Base-by-base conservation (phyloP, 64 coral and sea anemone species). In the Acropora tenuis region DNA sequence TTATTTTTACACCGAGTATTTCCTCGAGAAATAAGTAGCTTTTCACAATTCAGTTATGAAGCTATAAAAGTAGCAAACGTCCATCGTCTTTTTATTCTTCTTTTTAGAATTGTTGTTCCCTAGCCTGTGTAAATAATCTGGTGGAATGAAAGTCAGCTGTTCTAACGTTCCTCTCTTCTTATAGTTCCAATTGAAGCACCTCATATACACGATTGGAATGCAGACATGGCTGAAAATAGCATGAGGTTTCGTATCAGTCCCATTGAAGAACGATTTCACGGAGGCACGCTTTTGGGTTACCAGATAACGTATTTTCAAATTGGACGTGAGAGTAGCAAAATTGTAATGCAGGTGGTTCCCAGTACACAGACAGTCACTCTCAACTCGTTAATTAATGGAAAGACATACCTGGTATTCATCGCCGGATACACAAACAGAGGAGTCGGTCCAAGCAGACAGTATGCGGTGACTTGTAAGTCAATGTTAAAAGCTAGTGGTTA, bases 401-500 rank as follows among this genome's bases (percentile, higher is more conserved):
- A 3, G 6, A 84, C 65, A 0, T 84, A 84, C 45, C 3, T 48
- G 2, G 3, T 84, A 20, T 13, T 19, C 17, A 48, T 41, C 71
- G 13, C 61, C 49, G 82, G 82, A 71, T 84, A 9, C 9, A 84
- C 82, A 47, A 84, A 45, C 82, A 49, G 9, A 48, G 82, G 82
- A 84, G 65, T 47, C 12, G 80, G 80, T 3, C 6, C 16, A 17
- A 66, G 6, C 4, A 44, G 58, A 83, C 45, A 20, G 6, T 60
- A 40, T 18, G 20, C 58, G 20, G 9, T n/a, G 13, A 42, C 80
- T 60, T 83, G 80, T 83, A 83, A 83, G 80, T 68, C 10, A 44
- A 0, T 42, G n/a, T n/a, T n/a, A n/a, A n/a, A n/a, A n/a, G n/a
- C n/a, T n/a, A n/a, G n/a, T n/a, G n/a, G n/a, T n/a, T n/a, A n/a